Evolutionary conservation across 2,888 invertebrate genomes (phyloP).

Genomic region (Exocentrus adspersus): DNA sequence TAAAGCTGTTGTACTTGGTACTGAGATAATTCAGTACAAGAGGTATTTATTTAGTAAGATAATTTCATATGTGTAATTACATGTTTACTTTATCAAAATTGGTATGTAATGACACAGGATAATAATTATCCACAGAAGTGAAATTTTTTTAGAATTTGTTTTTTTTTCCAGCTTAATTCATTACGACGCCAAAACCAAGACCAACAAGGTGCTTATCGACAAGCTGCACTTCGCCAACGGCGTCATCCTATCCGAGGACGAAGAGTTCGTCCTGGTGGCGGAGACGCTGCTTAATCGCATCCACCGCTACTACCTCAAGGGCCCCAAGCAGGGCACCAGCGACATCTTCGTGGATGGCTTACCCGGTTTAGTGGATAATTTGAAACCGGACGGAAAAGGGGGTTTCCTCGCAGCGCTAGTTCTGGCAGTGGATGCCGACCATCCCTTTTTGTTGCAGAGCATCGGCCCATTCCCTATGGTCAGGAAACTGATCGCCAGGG

Average conservation of each 20-base stretch:
- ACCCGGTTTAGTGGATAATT: constrained; percentile 80
- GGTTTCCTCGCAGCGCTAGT: constrained; percentile 75
- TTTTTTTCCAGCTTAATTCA: constrained; percentile 74
- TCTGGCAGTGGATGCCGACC: constrained; percentile 65
- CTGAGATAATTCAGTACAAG: too few relatives aligned
- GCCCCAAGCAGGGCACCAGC: constrained; percentile 75
- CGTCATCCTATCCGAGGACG: constrained; percentile 80
- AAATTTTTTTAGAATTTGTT: neutral
- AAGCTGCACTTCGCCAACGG: constrained; percentile 91
- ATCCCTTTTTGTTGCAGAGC: constrained; percentile 68
- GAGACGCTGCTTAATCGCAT: constrained; percentile 77
- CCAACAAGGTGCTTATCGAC: constrained; percentile 78
- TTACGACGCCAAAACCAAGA: constrained; percentile 81
- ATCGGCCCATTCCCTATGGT: constrained; percentile 72
- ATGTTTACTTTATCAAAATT: too few relatives aligned
- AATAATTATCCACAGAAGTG: too few relatives aligned
- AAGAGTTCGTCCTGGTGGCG: constrained; percentile 81
- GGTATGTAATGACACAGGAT: too few relatives aligned
- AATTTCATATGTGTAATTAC: too few relatives aligned
- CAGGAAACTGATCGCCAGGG: constrained; percentile 73
- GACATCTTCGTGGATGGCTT: constrained; percentile 86
- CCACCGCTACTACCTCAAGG: constrained; percentile 81
- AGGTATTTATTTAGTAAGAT: too few relatives aligned
- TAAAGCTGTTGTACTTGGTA: too few relatives aligned
- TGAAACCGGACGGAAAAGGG: constrained; percentile 65